Evolutionary conservation across 2,797 vertebrate genomes (phyloP).

Genomic region (Morus bassanus): DNA sequence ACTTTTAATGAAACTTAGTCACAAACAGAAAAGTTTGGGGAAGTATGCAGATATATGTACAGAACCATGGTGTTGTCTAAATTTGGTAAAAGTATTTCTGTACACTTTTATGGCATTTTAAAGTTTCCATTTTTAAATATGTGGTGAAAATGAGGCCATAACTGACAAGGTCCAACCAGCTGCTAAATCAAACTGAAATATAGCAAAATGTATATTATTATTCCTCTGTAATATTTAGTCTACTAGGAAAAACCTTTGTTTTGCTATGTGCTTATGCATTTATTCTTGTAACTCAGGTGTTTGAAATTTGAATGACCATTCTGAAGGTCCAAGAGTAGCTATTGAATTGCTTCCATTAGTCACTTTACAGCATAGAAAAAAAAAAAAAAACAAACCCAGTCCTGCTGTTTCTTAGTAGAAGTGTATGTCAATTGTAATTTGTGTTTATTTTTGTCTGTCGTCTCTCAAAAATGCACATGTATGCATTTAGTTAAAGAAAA

Average conservation of each 20-base stretch:
- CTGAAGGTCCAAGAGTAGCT: not conserved
- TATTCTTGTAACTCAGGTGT: not conserved
- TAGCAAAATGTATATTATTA: not conserved
- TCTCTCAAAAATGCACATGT: not conserved
- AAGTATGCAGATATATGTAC: not conserved
- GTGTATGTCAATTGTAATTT: not conserved
- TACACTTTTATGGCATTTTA: not conserved
- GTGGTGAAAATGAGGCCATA: not conserved
- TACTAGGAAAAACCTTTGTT: not conserved
- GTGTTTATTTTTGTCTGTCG: conserved; percentile 30
- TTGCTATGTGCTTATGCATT: not conserved
- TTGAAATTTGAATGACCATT: not conserved
- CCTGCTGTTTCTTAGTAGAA: not conserved
- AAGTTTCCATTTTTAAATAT: not conserved
- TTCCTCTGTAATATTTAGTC: not conserved
- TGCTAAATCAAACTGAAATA: not conserved
- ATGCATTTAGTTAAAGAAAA: conserved; percentile 8
- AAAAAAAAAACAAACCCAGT: not conserved
- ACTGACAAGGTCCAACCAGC: not conserved
- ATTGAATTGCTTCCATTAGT: not conserved
- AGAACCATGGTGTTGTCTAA: not conserved
- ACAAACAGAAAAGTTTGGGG: not conserved
- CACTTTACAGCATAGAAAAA: not conserved
- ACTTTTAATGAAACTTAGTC: not conserved
- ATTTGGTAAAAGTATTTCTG: not conserved